phyloP scores from a whole-genome alignment of 2,113 vertebrate genomes.

The Bombycilla garrulus region DNA sequence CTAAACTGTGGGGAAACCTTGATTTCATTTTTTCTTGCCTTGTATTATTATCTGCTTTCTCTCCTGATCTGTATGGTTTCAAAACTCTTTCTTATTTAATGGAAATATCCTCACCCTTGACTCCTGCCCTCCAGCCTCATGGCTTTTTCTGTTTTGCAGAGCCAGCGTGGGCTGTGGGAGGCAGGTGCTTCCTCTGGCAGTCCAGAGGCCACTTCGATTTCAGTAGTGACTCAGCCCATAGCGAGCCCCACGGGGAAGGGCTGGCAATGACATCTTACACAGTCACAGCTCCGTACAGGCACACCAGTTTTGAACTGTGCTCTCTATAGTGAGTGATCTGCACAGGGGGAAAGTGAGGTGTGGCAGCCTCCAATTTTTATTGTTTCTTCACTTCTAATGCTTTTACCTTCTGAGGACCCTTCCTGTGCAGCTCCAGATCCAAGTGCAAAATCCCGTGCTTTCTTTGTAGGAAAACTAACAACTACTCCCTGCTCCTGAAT shows the following conservation, averaged over 20 bases:
- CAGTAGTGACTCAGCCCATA: background rate
- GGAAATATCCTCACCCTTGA: background rate
- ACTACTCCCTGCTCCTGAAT: background rate
- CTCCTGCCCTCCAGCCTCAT: background rate
- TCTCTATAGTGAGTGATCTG: background rate
- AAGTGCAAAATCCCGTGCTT: background rate
- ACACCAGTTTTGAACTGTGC: background rate
- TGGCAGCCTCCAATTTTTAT: background rate
- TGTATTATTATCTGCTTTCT: background rate
- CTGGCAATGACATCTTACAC: fast-evolving
- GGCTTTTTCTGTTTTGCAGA: background rate
- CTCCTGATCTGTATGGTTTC: background rate
- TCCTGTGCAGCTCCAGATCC: background rate
- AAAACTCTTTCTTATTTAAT: background rate
- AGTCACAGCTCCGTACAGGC: background rate
- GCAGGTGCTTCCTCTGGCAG: fast-evolving
- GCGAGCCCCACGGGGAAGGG: background rate
- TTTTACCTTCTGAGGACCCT: background rate
- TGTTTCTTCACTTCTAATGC: background rate
- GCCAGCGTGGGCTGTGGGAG: background rate
- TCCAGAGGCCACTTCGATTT: background rate
- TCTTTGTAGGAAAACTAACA: background rate
- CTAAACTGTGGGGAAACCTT: background rate
- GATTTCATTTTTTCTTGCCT: background rate
- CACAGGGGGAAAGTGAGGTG: background rate